Percentiles rank a stretch among this genome's conserved stretches.
Evolutionary conservation across 2,888 invertebrate genomes (phyloP).

Genomic region (Trisateles emortualis): DNA sequence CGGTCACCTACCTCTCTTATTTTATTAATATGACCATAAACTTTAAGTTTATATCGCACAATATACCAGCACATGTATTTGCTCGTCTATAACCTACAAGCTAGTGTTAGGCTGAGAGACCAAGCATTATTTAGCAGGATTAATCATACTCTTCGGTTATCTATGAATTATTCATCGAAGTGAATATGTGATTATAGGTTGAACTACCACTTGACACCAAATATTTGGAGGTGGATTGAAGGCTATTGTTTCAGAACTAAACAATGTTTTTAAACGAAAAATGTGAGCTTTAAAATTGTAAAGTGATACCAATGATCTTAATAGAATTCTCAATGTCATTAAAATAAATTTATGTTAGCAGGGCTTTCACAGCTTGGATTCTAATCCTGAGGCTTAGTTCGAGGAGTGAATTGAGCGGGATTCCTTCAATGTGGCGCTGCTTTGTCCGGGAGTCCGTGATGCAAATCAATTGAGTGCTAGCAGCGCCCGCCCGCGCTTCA

Average conservation of each 20-base stretch:
- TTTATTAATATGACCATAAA: too few species aligned
- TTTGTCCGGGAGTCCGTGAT: slow-evolving; percentile 69
- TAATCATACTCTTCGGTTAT: background rate
- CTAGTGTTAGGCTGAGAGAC: too few species aligned
- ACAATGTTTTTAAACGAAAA: too few species aligned
- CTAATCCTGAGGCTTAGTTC: slow-evolving; percentile 70
- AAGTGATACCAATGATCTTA: background rate
- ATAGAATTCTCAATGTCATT: slow-evolving; percentile 29
- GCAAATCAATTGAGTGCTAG: slow-evolving; percentile 75
- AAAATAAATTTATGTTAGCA: slow-evolving; percentile 58
- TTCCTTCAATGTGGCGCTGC: slow-evolving; percentile 62
- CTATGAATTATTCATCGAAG: too few species aligned
- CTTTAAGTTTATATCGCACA: too few species aligned
- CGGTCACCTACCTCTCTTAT: too few species aligned
- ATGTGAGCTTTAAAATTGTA: background rate
- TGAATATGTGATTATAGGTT: background rate
- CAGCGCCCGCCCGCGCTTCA: slow-evolving; percentile 51
- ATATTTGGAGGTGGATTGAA: background rate
- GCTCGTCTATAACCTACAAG: too few species aligned
- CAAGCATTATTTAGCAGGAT: background rate
- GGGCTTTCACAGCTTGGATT: slow-evolving; percentile 59
- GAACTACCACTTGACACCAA: background rate
- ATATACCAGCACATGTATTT: too few species aligned
- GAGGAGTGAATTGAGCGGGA: slow-evolving; percentile 68
- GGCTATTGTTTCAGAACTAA: too few species aligned